Evolutionary conservation across 2,888 invertebrate genomes (phyloP).

Genomic region (Ctena decussata): DNA sequence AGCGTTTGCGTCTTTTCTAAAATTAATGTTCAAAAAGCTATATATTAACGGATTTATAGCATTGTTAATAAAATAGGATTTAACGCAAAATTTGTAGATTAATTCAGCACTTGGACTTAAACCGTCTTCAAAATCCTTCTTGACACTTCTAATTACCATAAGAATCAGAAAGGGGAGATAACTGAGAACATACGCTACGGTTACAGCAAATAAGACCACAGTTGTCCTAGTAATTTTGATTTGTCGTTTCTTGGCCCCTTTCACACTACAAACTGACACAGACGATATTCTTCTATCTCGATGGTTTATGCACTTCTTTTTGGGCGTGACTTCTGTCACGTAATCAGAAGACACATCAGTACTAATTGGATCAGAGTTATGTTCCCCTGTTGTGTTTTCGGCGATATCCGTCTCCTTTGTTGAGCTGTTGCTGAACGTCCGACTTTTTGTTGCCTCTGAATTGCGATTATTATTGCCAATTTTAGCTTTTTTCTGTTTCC

Average conservation of each 20-base stretch:
- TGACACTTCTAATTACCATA: constrained; percentile 79
- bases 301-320: constrained; percentile 48
- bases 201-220: constrained; percentile 81
- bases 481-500: constrained; percentile 75
- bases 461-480: constrained; percentile 64
- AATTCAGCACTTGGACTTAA: constrained; percentile 76
- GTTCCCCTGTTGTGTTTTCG: constrained; percentile 49
- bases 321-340: constrained; percentile 47
- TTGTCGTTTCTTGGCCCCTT: constrained; percentile 61
- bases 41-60: constrained; percentile 84
- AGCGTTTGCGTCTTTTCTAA: constrained; percentile 77
- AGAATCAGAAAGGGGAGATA: constrained; percentile 82
- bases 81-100: constrained; percentile 80
- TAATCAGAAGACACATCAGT: constrained; percentile 79
- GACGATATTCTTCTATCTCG: constrained; percentile 64
- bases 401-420: constrained; percentile 47
- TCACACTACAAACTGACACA: constrained; percentile 42
- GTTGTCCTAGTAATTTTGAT: constrained; percentile 81
- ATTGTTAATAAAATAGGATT: constrained; percentile 83
- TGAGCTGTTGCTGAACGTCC: constrained; percentile 66
- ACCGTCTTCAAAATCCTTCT: constrained; percentile 77
- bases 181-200: constrained; percentile 80
- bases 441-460: constrained; percentile 42
- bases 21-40: constrained; percentile 82
- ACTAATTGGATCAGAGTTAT: constrained; percentile 75